Evolutionary conservation across 2,113 vertebrate genomes (phyloP).

Genomic region (Trematomus loennbergii): DNA sequence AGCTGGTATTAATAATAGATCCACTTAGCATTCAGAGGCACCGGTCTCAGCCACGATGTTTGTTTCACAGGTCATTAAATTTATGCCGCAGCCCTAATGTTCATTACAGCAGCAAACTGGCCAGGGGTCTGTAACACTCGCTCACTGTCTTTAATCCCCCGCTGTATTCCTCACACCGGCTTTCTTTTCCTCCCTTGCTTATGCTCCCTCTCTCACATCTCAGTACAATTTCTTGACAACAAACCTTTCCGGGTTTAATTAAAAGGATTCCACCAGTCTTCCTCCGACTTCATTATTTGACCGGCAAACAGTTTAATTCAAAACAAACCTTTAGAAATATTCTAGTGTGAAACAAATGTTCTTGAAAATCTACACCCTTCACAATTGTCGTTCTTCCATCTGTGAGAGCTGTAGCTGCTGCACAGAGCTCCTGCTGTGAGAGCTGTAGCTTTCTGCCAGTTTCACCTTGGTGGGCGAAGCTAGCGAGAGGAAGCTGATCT

Average conservation of each 20-base stretch:
- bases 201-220: constrained; percentile 54
- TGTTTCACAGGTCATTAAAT: constrained; percentile 87
- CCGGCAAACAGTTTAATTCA: constrained; percentile 1
- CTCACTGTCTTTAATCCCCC: constrained; percentile 77
- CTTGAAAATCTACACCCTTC: neutral
- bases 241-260: constrained; percentile 67
- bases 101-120: constrained; percentile 82
- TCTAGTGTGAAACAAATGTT: constrained; percentile 12
- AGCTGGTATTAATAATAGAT: constrained; percentile 80
- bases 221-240: constrained; percentile 64
- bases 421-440: constrained; percentile 2
- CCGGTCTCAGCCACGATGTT: constrained; percentile 77
- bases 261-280: constrained; percentile 43
- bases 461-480: constrained; percentile 22
- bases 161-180: constrained; percentile 58
- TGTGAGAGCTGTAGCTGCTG: constrained; percentile 2
- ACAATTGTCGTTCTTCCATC: neutral
- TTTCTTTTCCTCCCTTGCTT: constrained; percentile 63
- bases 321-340: constrained; percentile 36
- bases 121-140: constrained; percentile 75
- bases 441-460: constrained; percentile 17
- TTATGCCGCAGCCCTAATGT: constrained; percentile 85
- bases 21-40: constrained; percentile 82
- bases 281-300: neutral
- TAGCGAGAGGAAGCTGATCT: constrained; percentile 14